phyloP scores from a whole-genome alignment of 64 coral and sea anemone species.

The Montipora cactus region DNA sequence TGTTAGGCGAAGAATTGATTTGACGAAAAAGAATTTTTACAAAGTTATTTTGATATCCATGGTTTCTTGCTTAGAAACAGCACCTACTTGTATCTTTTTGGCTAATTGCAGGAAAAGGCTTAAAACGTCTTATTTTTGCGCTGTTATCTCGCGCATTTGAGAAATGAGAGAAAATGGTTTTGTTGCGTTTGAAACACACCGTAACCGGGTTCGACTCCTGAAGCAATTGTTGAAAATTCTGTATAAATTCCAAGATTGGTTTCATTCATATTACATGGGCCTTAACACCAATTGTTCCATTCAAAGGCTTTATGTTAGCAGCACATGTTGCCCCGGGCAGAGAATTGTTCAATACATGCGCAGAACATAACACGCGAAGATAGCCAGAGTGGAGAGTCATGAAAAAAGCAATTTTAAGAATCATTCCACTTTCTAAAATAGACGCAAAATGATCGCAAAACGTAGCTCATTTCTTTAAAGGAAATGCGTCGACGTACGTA shows the following conservation, averaged over 20 bases:
- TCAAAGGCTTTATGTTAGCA: conserved; percentile 18
- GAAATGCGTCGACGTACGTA: not conserved
- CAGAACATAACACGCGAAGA: not conserved
- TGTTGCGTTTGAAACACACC: conserved; percentile 19
- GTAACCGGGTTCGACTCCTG: conserved; percentile 42
- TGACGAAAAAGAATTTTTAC: conserved; percentile 30
- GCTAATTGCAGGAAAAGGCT: not conserved
- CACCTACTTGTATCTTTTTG: conserved; percentile 6
- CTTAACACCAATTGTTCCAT: conserved; percentile 24
- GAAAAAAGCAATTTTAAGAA: not conserved
- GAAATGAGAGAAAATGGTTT: not conserved
- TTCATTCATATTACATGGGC: conserved; percentile 19
- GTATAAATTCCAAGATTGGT: conserved; percentile 12
- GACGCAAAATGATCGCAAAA: not conserved
- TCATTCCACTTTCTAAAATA: not conserved
- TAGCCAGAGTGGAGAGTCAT: not conserved
- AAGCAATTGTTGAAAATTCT: conserved; percentile 45
- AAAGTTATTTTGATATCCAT: conserved; percentile 39
- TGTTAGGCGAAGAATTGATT: not conserved
- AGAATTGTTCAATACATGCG: conserved; percentile 8
- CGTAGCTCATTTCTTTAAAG: not conserved
- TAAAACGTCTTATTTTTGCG: not conserved
- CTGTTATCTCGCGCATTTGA: not conserved
- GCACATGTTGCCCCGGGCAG: conserved; percentile 42
- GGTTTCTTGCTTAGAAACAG: conserved; percentile 66